Percentiles rank a stretch among this genome's conserved stretches.
phyloP scores from a whole-genome alignment of 35 echinoderm and acorn worm species.

The Heliocidaris erythrogramma region DNA sequence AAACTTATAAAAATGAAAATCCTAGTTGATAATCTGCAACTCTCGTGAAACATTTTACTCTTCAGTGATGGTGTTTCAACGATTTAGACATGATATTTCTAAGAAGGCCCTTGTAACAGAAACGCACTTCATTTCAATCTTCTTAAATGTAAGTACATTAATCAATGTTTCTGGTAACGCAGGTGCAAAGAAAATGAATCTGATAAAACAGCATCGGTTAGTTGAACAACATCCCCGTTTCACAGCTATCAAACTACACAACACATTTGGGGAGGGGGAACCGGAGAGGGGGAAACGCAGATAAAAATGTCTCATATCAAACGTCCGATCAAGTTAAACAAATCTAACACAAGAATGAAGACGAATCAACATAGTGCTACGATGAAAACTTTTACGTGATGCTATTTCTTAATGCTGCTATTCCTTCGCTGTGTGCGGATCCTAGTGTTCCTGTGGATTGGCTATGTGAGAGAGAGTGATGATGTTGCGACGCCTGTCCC shows the following conservation, averaged over 20 bases:
- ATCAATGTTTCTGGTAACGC: neutral
- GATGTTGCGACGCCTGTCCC: constrained; percentile 34
- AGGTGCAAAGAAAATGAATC: neutral
- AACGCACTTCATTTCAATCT: too few relatives aligned
- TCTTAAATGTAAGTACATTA: neutral
- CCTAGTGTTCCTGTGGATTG: neutral
- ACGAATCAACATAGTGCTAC: neutral
- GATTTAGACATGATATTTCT: too few relatives aligned
- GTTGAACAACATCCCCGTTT: neutral
- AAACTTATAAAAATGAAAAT: too few relatives aligned
- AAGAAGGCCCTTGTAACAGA: too few relatives aligned
- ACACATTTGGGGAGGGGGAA: neutral
- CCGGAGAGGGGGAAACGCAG: neutral
- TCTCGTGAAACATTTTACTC: too few relatives aligned
- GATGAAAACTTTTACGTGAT: constrained; percentile 28
- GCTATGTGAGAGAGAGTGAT: neutral
- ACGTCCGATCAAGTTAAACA: neutral
- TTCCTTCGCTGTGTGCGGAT: neutral
- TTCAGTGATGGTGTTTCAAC: too few relatives aligned
- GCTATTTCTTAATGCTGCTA: constrained; percentile 14
- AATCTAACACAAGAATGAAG: neutral
- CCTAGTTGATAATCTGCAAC: too few relatives aligned
- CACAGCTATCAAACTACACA: neutral
- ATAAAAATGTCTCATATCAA: neutral
- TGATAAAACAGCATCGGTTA: neutral